These are phyloP conservation scores for Trialeurodes vaporariorum DNA, from an alignment of 1,140 invertebrate genomes.

Conservation along the genomic window DNA sequence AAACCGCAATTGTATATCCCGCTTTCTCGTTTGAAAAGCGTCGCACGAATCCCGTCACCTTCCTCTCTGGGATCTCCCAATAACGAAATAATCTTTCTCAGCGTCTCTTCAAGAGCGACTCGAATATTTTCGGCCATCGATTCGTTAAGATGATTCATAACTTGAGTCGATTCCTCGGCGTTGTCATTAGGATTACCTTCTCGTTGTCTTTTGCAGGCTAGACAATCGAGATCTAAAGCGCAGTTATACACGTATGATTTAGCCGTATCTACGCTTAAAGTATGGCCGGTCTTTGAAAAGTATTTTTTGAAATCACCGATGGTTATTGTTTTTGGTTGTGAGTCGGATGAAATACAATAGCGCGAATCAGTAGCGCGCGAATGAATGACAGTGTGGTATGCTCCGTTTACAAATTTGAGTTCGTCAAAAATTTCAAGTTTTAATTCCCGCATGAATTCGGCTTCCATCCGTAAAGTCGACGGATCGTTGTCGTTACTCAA, in stretches of 20 bases:
- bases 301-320: not conserved
- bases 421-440: not conserved
- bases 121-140: too few species aligned
- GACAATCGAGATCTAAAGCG: not conserved
- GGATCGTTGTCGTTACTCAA: not conserved
- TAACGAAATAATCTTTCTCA: too few species aligned
- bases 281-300: not conserved
- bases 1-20: not conserved
- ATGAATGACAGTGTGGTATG: not conserved
- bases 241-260: not conserved
- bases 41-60: not conserved
- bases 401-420: not conserved
- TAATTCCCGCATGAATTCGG: not conserved
- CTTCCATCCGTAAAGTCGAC: not conserved
- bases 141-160: too few species aligned
- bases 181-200: too few species aligned
- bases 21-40: not conserved
- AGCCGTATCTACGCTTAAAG: not conserved
- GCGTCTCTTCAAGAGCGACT: too few species aligned
- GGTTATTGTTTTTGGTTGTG: not conserved
- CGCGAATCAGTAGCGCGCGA: not conserved
- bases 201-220: not conserved
- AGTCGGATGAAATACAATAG: not conserved
- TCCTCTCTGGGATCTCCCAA: too few species aligned
- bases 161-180: too few species aligned